These are phyloP conservation scores for Craseonycteris thonglongyai DNA, from an alignment of 2,113 vertebrate species.

Conservation along the genomic window DNA sequence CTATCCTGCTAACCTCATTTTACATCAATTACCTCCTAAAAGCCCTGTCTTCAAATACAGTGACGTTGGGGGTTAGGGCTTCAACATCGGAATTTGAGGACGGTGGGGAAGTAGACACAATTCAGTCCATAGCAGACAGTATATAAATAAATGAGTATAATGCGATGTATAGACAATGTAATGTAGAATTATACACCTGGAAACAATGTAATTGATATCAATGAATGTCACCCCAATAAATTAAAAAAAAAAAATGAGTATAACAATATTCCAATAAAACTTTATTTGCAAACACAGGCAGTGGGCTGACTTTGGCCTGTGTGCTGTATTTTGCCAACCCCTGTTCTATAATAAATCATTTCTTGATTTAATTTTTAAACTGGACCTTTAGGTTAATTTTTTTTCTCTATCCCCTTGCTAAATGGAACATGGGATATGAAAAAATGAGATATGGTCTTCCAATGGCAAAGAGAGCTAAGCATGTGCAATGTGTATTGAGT, in stretches of 20 bases:
- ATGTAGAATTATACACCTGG: no score
- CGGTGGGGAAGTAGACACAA: background rate
- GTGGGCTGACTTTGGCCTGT: background rate
- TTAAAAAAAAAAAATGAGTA: background rate
- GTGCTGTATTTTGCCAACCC: background rate
- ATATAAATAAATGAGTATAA: background rate
- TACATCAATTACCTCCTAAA: background rate
- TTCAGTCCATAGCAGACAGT: background rate
- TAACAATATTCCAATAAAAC: background rate
- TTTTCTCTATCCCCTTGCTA: background rate
- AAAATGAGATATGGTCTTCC: background rate
- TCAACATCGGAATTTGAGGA: background rate
- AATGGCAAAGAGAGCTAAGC: background rate
- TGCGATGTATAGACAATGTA: no score
- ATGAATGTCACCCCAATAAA: no score
- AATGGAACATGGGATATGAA: background rate
- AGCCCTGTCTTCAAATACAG: background rate
- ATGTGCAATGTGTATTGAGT: no score
- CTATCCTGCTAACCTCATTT: background rate
- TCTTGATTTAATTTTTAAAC: slow-evolving; percentile 30
- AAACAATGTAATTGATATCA: no score
- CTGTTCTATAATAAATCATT: background rate
- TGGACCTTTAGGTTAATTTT: background rate
- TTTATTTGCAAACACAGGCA: background rate
- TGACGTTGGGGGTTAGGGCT: background rate